Evolutionary conservation across 2,113 vertebrate genomes (phyloP), one percentile per base, ranked within the genome.

Genomic region (Ageneiosus marmoratus): DNA sequence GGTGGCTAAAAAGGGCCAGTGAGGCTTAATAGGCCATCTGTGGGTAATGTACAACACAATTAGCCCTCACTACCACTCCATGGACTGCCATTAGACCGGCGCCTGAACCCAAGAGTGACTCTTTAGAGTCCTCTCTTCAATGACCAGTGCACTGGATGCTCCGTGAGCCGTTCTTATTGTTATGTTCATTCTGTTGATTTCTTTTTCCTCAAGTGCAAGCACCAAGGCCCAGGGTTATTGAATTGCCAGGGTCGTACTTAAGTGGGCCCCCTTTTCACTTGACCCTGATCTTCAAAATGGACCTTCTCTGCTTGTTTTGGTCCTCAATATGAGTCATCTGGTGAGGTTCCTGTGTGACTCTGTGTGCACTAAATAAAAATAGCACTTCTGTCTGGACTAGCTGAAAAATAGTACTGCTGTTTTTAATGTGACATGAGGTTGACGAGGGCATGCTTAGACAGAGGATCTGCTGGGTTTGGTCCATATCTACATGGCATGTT

Each of bases 1-100:
- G 88, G 88, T 87, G 81, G 79, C 81, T 72, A 87, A 85, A 77
- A 87, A 84, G 72, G 77, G 73, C 86, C 83, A 85, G 86, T 88
- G 86, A 53, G 86, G 88, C 75, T 89, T 92, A 92, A 93, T 93
- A 89, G 91, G 86, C 89, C 92, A 92, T 90, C 91, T 93, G 92
- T 90, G 89, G 88, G 89, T 89, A 91, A 89, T 83, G 89, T 89
- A 89, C 84, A 56, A 87, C 89, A 92, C 92, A 94, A 93, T 93
- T 92, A 92, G 89, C 90, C 88, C 91, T 90, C 86, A 89, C 90
- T 90, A 87, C 87, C 90, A 90, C 73, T 87, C 80, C 86, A 82
- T 9, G 77, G 62, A 90, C 63, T 87, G 89, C 92, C 92, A 93
- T 93, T 93, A 93, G 90, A 89, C 87, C 60, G 65, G 82, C 78